Evolutionary conservation across 2,113 vertebrate genomes (phyloP), one percentile per base, ranked within the genome.

Genomic region (Grammomys dolichurus): DNA sequence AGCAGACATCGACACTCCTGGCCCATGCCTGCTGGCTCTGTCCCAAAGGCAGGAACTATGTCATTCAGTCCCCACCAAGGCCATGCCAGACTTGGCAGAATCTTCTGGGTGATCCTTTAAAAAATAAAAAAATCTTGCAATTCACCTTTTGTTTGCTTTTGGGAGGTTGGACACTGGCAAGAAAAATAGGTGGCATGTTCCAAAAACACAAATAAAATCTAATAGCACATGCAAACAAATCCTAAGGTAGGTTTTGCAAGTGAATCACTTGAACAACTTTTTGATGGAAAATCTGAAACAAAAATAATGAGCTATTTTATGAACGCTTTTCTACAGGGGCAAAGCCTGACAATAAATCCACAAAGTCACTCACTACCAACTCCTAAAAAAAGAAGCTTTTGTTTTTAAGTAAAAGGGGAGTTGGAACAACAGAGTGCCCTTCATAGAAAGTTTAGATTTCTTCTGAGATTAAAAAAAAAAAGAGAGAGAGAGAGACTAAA

Each of bases 371-470:
- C 80, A 88, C 40, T 31, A 16, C 82, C 81, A 92, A 48, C n/a
- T 91, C 31, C 51, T 65, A 11, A 22, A 93, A 87, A 94, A 93
- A 95, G 89, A 95, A 97, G 81, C 60, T 93, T 98, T 97, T 69
- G 31, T 36, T 90, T 90, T 86, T 85, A 98, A 96, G 76, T 94
- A 86, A 97, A 98, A 93, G 85, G 24, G 95, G 96, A 84, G 91
- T 90, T 96, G 91, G 58, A 97, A 96, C 75, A 96, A 81, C 75
- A 96, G 95, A 96, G 46, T 58, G 80, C 31, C 16, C 87, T 96
- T 93, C 87, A 63, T 43, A 94, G 54, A 58, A 90, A 95, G 88
- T 93, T 94, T 97, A 95, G 93, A 89, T 95, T 98, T 98, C 96
- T 97, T 92, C 95, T 69, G 72, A 98, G 93, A 94, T 70, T 96